Conservation (phyloP, 2,888 invertebrate species). For the Phlogophora meticulosa region DNA sequence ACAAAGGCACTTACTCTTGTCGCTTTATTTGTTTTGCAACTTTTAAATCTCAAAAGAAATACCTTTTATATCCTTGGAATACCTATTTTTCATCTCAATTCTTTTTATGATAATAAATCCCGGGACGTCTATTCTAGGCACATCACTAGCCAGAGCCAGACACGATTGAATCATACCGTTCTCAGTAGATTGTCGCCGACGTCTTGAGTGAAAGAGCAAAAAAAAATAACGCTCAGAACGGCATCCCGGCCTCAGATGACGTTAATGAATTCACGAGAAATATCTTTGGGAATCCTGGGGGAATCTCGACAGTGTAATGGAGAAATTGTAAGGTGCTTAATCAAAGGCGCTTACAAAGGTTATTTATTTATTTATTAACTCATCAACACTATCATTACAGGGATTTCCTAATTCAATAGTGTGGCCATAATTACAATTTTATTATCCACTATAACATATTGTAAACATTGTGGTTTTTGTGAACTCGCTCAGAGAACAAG, state of each 20-base stretch:
- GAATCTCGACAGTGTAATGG: slow-evolving; percentile 19
- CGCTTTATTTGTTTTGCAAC: no score
- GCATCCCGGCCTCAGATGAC: slow-evolving; percentile 43
- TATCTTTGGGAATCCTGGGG: slow-evolving; percentile 34
- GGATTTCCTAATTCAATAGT: no score
- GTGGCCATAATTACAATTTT: no score
- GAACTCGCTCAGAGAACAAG: no score
- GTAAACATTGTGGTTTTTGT: no score
- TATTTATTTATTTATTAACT: no score
- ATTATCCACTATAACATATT: no score
- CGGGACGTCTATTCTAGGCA: slow-evolving; percentile 62
- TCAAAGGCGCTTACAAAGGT: slow-evolving; percentile 27
- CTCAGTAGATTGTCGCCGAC: slow-evolving; percentile 72
- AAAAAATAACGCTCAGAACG: slow-evolving; percentile 47
- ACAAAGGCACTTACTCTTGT: no score
- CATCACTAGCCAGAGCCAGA: slow-evolving; percentile 60
- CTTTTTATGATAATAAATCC: slow-evolving; percentile 32
- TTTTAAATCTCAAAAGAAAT: no score
- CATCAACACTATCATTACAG: no score
- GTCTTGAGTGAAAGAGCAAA: slow-evolving; percentile 61
- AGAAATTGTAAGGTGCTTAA: slow-evolving; percentile 25
- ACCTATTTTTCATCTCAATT: neutral
- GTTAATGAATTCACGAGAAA: slow-evolving; percentile 60
- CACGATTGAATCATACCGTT: slow-evolving; percentile 78
- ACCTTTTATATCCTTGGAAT: no score